Base-by-base conservation (phyloP, 2,888 invertebrate genomes). In the Agrilus biguttatus region DNA sequence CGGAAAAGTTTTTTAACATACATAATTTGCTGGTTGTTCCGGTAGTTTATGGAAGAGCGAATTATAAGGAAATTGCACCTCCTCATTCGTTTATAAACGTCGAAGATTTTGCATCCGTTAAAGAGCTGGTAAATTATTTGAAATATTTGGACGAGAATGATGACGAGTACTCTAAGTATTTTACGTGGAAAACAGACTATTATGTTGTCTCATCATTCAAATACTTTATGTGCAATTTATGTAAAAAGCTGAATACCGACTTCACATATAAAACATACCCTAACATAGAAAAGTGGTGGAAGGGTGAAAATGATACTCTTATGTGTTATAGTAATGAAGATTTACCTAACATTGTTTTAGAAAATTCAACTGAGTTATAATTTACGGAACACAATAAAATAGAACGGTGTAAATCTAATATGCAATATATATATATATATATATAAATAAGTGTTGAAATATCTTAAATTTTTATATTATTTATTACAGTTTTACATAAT, bases 1-100 rank as follows among this genome's bases (percentile, higher is more conserved):
- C 51, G 14, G 51, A 51, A 51, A 43, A 52, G 36, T 35, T 51
- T 2, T 51, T 40, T 39, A 45, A 47, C 10, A 37, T 50, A 13
- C 21, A 50, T 32, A 5, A 42, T 21, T 38, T 39, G 12, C 33
- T 45, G 28, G 37, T 52, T 2, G 44, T 52, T 10, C 52, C 52
- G 3, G 37, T 52, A n/a, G 52, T 51, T 14, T 49, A 52, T 32
- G 49, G 52, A n/a, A 46, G 36, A 17, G 48, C 37, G 1, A 43
- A 51, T 46, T 51, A 51, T 37, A 40, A 17, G 12, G 14, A 28
- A 1, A 35, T 43, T 8, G 45, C 46, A 2, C 52, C 51, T 1
- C 51, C 52, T 5, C 13, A 46, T 35, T 52, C 52, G 6, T 43
- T 47, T 28, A 49, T 52, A 14, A 47, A 52, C 42, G 39, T 44